Conservation (phyloP, 2,888 invertebrate species). For the Lasioglossum morio region DNA sequence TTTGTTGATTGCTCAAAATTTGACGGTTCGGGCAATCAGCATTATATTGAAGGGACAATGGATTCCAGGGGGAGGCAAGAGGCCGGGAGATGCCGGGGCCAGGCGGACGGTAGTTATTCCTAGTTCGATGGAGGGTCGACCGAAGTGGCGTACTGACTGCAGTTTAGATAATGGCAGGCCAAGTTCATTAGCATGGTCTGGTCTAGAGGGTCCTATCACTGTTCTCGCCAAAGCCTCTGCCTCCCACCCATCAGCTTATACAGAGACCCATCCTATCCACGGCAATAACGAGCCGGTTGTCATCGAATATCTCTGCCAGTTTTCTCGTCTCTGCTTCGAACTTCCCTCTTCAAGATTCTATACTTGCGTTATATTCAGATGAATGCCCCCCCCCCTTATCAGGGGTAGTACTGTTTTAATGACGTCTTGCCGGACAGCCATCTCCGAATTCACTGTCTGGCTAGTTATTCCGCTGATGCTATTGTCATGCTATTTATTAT, state of each 20-base stretch:
- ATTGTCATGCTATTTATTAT: no score
- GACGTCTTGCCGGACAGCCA: neutral
- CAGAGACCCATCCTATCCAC: constrained; percentile 26
- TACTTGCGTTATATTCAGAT: neutral
- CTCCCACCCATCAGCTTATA: constrained; percentile 39
- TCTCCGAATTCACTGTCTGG: neutral
- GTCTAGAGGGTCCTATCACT: constrained; percentile 65
- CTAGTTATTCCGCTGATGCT: no score
- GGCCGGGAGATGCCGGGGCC: constrained; percentile 17
- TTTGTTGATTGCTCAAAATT: constrained; percentile 61
- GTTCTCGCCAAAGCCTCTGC: constrained; percentile 47
- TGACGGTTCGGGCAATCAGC: constrained; percentile 72
- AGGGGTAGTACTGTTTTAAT: neutral
- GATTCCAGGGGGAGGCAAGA: constrained; percentile 41
- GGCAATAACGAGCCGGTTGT: constrained; percentile 47
- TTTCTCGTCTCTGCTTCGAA: constrained; percentile 1
- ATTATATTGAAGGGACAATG: constrained; percentile 68
- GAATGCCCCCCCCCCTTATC: neutral
- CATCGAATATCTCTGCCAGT: constrained; percentile 36
- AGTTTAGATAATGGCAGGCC: constrained; percentile 79
- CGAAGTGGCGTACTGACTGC: constrained; percentile 74
- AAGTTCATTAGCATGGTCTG: constrained; percentile 79
- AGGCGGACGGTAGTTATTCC: constrained; percentile 65
- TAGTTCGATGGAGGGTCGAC: constrained; percentile 66
- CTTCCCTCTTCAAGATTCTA: neutral